These are phyloP conservation scores for Hiodon tergisus DNA, from an alignment of 2,113 vertebrate species.

Conservation along the genomic window DNA sequence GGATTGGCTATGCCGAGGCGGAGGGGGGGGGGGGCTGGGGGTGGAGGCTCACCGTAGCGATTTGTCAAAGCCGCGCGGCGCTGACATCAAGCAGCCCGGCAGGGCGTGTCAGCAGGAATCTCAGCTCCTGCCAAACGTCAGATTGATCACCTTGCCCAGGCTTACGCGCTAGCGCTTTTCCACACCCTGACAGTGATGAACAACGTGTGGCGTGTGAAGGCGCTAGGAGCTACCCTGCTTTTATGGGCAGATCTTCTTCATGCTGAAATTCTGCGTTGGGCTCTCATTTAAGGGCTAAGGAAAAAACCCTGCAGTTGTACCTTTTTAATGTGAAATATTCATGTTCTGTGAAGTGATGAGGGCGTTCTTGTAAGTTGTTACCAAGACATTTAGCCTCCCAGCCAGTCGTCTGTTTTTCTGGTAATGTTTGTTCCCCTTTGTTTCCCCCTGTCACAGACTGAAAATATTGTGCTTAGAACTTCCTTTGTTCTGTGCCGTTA, in stretches of 20 bases:
- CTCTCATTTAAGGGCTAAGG: neutral
- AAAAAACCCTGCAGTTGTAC: constrained; percentile 16
- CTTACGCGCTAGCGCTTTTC: neutral
- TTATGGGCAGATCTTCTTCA: neutral
- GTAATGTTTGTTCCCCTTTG: constrained; percentile 39
- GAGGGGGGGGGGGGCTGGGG: neutral
- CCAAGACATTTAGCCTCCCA: constrained; percentile 33
- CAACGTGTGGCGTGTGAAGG: neutral
- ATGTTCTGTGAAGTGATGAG: neutral
- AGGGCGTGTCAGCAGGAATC: constrained; percentile 18
- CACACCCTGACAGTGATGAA: neutral
- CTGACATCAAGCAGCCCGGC: constrained; percentile 22
- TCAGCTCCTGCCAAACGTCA: constrained; percentile 33
- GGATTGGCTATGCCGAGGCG: constrained; percentile 16
- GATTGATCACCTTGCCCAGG: constrained; percentile 33
- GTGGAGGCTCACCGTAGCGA: constrained; percentile 22
- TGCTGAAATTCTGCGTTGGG: neutral
- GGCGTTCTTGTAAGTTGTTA: constrained; percentile 13
- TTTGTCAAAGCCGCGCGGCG: constrained; percentile 31
- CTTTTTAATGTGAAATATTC: constrained; percentile 25
- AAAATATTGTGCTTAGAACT: constrained; percentile 40
- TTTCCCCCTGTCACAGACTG: constrained; percentile 55
- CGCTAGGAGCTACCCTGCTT: neutral
- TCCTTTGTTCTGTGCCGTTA: constrained; percentile 39
- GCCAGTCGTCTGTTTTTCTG: constrained; percentile 65